Evolutionary conservation across 2,113 vertebrate genomes (phyloP), one percentile per base, ranked within the genome.

Genomic region (Platysteira castanea): DNA sequence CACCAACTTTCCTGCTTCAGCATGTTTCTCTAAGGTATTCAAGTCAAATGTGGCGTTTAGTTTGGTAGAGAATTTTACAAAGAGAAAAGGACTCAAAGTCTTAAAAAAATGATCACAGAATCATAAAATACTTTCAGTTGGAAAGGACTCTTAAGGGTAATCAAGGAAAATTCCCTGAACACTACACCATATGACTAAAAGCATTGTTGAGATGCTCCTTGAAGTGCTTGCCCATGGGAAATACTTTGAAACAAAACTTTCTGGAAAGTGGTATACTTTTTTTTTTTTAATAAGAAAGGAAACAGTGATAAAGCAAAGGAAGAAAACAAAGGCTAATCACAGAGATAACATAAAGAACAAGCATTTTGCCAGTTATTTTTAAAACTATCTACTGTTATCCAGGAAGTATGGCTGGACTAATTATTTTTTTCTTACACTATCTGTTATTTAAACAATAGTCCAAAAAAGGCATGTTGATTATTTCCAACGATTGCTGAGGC

Each of bases 371-470:
- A 65, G 57, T 85, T 79, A 87, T 93, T 97, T 85, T 91, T 73
- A 33, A 28, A 84, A 41, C 52, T 47, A 23, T 31, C 61, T 60
- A 52, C 13, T n/a, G 31, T 39, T 83, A 76, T 76, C 41, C 41
- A 90, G 95, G 94, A 93, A 91, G 37, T 27, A 64, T 39, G n/a
- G 12, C 44, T 76, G 30, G 30, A 64, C 27, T 35, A 71, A n/a
- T 20, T 46, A 31, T 30, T 54, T 92, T 80, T 82, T 82, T 53
- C 19, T 83, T 68, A 70, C 37, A 60, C 6, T 68, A 54, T 16
- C n/a, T 22, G n/a, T 93, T 91, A 83, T 87, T 89, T 82, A 73
- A 94, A 95, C 70, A 91, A 79, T 41, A 84, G 77, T 60, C 18
- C 6, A 60, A 82, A 71, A 39, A 65, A 31, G 37, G 17, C 8